Evolutionary conservation across 2,888 invertebrate species (phyloP).

Genomic region (Temnothorax ravouxi): DNA sequence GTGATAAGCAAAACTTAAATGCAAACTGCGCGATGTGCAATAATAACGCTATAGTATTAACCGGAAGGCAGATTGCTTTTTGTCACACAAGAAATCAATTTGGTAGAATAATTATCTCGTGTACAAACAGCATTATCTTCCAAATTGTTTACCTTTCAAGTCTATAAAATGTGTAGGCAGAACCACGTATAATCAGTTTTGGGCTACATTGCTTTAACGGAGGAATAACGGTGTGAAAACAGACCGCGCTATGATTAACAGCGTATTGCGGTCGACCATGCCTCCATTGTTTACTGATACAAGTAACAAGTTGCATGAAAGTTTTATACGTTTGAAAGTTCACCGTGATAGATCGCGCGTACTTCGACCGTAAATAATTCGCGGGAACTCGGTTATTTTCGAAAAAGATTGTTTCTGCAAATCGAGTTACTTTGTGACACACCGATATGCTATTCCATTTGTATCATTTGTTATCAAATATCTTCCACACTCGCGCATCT

Average conservation of each 20-base stretch:
- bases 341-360: slow-evolving; percentile 4
- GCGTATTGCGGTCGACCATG: slow-evolving; percentile 34
- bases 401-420: slow-evolving; percentile 21
- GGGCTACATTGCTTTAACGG: slow-evolving; percentile 22
- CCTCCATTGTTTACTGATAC: slow-evolving; percentile 47
- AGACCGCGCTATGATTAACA: slow-evolving; percentile 32
- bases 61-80: neutral
- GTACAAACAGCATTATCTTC: neutral
- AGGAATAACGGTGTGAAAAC: slow-evolving; percentile 38
- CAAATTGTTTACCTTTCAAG: neutral
- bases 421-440: slow-evolving; percentile 9
- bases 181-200: slow-evolving; percentile 19
- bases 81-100: neutral
- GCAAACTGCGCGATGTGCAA: neutral
- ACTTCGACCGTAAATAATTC: slow-evolving; percentile 40
- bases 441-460: slow-evolving; percentile 8
- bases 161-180: neutral
- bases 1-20: slow-evolving; percentile 20
- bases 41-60: neutral
- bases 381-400: slow-evolving; percentile 19
- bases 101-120: neutral
- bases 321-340: slow-evolving; percentile 40
- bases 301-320: slow-evolving; percentile 39
- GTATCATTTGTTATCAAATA: neutral
- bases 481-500: neutral